These are phyloP conservation scores for Dromiciops gliroides DNA, from an alignment of 2,113 vertebrate species.

Conservation along the genomic window DNA sequence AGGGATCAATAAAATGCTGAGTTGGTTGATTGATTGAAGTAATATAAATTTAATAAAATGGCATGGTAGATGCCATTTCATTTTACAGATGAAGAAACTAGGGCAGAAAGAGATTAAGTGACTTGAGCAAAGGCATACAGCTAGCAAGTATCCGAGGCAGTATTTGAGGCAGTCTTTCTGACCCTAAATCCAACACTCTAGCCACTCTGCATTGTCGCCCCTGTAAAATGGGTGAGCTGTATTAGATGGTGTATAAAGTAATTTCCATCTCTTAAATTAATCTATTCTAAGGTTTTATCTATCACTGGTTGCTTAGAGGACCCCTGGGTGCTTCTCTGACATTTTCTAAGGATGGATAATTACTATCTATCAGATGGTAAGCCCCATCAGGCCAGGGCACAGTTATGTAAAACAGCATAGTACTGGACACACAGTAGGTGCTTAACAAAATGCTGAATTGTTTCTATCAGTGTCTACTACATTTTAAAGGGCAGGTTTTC, in stretches of 20 bases:
- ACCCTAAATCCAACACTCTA: background rate
- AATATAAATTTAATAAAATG: background rate
- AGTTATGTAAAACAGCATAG: background rate
- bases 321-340: background rate
- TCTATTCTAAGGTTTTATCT: background rate
- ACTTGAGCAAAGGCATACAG: background rate
- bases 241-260: background rate
- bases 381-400: background rate
- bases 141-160: background rate
- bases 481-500: background rate
- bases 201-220: background rate
- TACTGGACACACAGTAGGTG: background rate
- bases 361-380: background rate
- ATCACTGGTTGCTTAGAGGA: background rate
- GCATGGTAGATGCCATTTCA: background rate
- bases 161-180: background rate
- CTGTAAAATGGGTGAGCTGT: background rate
- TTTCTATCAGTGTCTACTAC: background rate
- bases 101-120: background rate
- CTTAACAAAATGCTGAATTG: background rate
- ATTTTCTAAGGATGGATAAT: background rate
- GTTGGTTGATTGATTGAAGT: background rate
- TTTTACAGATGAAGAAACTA: background rate
- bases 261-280: background rate
- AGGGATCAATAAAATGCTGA: too few relatives aligned